These are phyloP conservation scores for Drosophila subquinaria DNA, from an alignment of 2,888 invertebrate species.

Conservation along the genomic window DNA sequence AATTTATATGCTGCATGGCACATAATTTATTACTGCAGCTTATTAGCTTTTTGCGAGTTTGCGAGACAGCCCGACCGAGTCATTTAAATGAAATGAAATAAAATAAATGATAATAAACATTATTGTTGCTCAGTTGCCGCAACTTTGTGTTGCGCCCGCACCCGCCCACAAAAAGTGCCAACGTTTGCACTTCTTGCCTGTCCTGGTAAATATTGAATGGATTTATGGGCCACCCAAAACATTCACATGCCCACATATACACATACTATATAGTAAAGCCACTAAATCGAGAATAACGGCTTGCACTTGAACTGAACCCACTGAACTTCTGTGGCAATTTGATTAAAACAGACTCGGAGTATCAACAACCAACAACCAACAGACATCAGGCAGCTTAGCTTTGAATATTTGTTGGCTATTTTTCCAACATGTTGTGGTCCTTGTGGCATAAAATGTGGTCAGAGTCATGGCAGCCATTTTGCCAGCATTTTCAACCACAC, in stretches of 20 bases:
- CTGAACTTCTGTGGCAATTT: slow-evolving; percentile 65
- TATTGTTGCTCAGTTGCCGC: slow-evolving; percentile 61
- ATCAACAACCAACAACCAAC: slow-evolving; percentile 29
- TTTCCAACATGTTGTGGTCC: slow-evolving; percentile 42
- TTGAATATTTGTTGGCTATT: slow-evolving; percentile 47
- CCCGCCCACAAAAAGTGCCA: slow-evolving; percentile 58
- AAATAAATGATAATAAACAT: slow-evolving; percentile 81
- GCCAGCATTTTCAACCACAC: slow-evolving; percentile 13
- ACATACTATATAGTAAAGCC: not conserved
- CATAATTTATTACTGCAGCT: slow-evolving; percentile 82
- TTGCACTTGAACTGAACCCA: slow-evolving; percentile 58
- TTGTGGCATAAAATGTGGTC: slow-evolving; percentile 43
- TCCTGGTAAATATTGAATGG: slow-evolving; percentile 72
- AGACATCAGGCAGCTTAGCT: slow-evolving; percentile 38
- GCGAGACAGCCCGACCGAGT: slow-evolving; percentile 56
- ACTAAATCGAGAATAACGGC: slow-evolving; percentile 61
- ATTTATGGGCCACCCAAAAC: slow-evolving; percentile 61
- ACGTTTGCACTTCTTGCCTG: slow-evolving; percentile 75
- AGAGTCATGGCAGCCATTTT: slow-evolving; percentile 20
- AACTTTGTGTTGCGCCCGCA: slow-evolving; percentile 2
- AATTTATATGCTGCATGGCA: slow-evolving; percentile 79
- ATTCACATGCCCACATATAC: slow-evolving; percentile 19
- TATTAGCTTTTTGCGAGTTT: slow-evolving; percentile 72
- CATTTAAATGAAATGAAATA: slow-evolving; percentile 82
- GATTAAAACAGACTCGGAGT: slow-evolving; percentile 69